Conservation (phyloP, 1,140 invertebrate genomes). For the Ruditapes philippinarum region DNA sequence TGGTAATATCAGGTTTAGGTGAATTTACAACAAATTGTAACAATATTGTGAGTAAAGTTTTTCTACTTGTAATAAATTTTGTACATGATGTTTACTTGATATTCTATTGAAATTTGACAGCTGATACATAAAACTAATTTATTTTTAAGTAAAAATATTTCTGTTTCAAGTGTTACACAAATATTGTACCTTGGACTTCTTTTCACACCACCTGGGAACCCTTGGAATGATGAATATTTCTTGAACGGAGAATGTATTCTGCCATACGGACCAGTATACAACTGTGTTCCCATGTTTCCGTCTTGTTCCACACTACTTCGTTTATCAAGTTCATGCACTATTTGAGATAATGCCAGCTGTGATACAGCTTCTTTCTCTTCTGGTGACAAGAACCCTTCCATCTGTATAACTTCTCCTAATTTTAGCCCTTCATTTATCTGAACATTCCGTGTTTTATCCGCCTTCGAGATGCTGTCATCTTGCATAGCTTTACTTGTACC, state of each 20-base stretch:
- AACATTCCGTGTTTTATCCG: background rate
- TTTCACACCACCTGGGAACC: slow-evolving; percentile 20
- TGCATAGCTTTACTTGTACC: background rate
- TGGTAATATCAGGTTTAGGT: too few species aligned
- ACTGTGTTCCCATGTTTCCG: background rate
- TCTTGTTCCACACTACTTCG: background rate
- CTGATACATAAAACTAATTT: background rate
- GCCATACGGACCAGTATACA: slow-evolving; percentile 57
- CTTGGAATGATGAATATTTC: slow-evolving; percentile 45
- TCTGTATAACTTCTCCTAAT: background rate
- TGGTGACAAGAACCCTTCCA: background rate
- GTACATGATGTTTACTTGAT: too few species aligned
- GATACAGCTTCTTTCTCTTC: slow-evolving; percentile 8
- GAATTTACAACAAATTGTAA: too few species aligned
- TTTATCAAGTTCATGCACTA: slow-evolving; percentile 7
- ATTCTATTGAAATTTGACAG: too few species aligned
- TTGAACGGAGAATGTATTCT: slow-evolving; percentile 43
- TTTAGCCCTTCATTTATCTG: background rate
- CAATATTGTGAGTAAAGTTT: too few species aligned
- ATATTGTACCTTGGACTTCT: slow-evolving; percentile 40
- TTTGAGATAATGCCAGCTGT: background rate
- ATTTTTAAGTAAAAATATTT: background rate
- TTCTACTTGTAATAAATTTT: background rate
- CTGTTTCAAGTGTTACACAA: background rate
- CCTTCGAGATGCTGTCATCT: background rate